phyloP scores from a whole-genome alignment of 2,797 vertebrate species.

The Acipenser ruthenus region DNA sequence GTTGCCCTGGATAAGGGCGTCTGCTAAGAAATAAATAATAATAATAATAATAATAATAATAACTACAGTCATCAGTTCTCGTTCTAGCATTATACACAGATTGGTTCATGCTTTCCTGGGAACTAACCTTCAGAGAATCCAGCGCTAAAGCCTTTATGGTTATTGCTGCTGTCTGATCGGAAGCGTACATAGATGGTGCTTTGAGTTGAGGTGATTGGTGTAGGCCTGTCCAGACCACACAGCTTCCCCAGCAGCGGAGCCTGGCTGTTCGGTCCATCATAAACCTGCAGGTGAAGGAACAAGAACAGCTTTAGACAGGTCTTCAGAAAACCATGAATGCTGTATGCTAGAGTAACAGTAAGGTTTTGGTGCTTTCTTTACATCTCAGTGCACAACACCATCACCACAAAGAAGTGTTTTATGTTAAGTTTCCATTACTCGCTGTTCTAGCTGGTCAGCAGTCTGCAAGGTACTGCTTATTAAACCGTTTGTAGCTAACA shows the following conservation, averaged over 20 bases:
- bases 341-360: background rate
- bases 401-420: too few relatives aligned
- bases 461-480: too few relatives aligned
- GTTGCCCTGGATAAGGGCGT: too few relatives aligned
- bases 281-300: conserved; percentile 47
- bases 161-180: conserved; percentile 53
- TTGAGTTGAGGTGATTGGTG: conserved; percentile 61
- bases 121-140: conserved; percentile 67
- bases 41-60: too few relatives aligned
- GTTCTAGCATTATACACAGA: too few relatives aligned
- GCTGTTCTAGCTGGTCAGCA: too few relatives aligned
- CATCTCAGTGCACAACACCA: too few relatives aligned
- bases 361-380: background rate
- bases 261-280: conserved; percentile 60
- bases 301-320: background rate
- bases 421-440: too few relatives aligned
- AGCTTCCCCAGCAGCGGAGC: conserved; percentile 53
- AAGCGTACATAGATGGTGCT: conserved; percentile 70
- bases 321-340: background rate
- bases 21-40: too few relatives aligned
- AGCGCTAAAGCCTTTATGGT: conserved; percentile 72
- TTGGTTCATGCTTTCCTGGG: background rate
- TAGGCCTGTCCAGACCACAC: conserved; percentile 60
- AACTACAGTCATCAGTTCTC: too few relatives aligned
- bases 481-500: too few relatives aligned